Percentiles rank a stretch among this genome's conserved stretches.
phyloP scores from a whole-genome alignment of 2,113 vertebrate genomes.

The Nycticebus coucang region DNA sequence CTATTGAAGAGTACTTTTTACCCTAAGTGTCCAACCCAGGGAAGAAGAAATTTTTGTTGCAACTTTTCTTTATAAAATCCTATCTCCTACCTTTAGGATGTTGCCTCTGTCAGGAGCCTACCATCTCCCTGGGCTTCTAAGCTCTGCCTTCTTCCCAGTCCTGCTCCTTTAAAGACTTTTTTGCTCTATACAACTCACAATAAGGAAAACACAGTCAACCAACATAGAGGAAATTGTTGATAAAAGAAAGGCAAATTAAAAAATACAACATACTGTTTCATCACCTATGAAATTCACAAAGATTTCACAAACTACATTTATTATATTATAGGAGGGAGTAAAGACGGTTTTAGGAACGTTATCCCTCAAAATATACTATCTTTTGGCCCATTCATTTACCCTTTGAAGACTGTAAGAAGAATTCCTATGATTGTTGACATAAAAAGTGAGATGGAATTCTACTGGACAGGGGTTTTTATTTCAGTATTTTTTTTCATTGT shows the following conservation, averaged over 20 bases:
- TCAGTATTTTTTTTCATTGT: not conserved
- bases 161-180: not conserved
- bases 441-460: not conserved
- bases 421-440: not conserved
- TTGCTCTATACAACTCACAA: not conserved
- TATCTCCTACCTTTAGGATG: not conserved
- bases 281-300: not conserved
- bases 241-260: not conserved
- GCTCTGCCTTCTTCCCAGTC: not conserved
- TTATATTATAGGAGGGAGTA: not conserved
- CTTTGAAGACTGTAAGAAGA: conserved; percentile 5
- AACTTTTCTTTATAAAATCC: not conserved
- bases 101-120: not conserved
- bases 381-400: not conserved
- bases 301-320: not conserved
- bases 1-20: not conserved
- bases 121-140: not conserved
- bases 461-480: not conserved
- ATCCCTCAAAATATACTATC: not conserved
- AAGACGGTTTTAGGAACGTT: not conserved
- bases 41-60: not conserved
- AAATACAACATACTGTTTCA: not conserved
- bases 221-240: not conserved
- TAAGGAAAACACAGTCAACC: not conserved
- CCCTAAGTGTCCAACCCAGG: not conserved